phyloP scores from a whole-genome alignment of 2,113 vertebrate genomes.

The Lethenteron camtschaticum region DNA sequence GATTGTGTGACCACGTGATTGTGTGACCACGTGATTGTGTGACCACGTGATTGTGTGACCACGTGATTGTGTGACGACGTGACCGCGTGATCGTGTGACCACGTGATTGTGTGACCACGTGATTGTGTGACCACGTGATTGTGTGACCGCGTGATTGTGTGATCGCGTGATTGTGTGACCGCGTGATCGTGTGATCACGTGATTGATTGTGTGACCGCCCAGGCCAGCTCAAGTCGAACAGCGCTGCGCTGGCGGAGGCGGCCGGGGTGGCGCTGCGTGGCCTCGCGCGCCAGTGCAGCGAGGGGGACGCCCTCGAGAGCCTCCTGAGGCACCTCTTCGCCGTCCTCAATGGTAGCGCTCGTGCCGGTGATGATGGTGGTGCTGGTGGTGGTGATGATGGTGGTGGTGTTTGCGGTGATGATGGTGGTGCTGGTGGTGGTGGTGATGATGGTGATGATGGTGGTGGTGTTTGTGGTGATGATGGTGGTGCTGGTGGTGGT shows the following conservation, averaged over 20 bases:
- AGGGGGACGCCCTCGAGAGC: conserved; percentile 41
- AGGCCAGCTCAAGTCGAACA: conserved; percentile 91
- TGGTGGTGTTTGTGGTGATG: not conserved
- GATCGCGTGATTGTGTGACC: not conserved
- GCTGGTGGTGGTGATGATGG: not conserved
- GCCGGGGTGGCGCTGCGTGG: conserved; percentile 61
- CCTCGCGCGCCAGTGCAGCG: conserved; percentile 67
- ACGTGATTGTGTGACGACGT: not conserved
- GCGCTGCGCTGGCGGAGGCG: conserved; percentile 59
- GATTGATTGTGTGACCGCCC: conserved; percentile 8
- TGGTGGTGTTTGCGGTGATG: too few species aligned
- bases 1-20: not conserved
- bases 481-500: not conserved
- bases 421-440: not conserved
- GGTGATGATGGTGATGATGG: not conserved
- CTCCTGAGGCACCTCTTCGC: conserved; percentile 59
- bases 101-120: not conserved
- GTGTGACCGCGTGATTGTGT: not conserved
- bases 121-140: not conserved
- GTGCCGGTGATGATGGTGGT: not conserved
- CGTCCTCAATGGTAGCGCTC: conserved; percentile 54
- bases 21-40: not conserved
- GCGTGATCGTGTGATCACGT: not conserved
- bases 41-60: not conserved
- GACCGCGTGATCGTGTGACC: not conserved